phyloP scores from a whole-genome alignment of 2,797 vertebrate genomes.

The Tangara arthus region DNA sequence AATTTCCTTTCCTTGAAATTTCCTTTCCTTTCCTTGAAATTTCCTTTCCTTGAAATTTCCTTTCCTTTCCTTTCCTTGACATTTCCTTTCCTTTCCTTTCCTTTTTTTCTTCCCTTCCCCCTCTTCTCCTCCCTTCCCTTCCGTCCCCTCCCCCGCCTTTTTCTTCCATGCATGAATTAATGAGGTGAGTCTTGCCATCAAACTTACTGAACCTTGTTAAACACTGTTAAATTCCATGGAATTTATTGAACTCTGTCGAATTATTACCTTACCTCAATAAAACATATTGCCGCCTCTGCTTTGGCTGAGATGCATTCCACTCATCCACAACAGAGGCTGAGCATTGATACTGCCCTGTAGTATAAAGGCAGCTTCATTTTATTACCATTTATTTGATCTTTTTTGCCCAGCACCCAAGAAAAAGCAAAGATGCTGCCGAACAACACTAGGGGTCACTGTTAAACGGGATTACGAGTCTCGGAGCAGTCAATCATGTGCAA shows the following conservation, averaged over 20 bases:
- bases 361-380: not conserved
- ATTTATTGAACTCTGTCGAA: not conserved
- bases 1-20: no score
- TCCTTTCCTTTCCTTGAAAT: no score
- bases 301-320: not conserved
- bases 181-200: not conserved
- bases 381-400: not conserved
- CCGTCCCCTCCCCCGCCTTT: not conserved
- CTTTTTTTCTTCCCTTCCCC: no score
- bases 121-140: no score
- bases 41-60: no score
- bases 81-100: no score
- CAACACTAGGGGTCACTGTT: slow-evolving; percentile 36
- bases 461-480: not conserved
- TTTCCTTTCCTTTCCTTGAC: no score
- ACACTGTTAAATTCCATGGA: not conserved
- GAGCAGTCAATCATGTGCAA: not conserved
- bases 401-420: not conserved
- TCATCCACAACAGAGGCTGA: not conserved
- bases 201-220: not conserved
- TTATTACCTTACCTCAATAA: not conserved
- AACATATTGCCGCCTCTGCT: not conserved
- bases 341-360: not conserved
- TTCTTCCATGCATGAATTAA: not conserved
- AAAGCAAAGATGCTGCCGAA: not conserved